Evolutionary conservation across 1,140 invertebrate genomes (phyloP), one percentile per base, ranked within the genome.

Genomic region (Metopolophium dirhodum): DNA sequence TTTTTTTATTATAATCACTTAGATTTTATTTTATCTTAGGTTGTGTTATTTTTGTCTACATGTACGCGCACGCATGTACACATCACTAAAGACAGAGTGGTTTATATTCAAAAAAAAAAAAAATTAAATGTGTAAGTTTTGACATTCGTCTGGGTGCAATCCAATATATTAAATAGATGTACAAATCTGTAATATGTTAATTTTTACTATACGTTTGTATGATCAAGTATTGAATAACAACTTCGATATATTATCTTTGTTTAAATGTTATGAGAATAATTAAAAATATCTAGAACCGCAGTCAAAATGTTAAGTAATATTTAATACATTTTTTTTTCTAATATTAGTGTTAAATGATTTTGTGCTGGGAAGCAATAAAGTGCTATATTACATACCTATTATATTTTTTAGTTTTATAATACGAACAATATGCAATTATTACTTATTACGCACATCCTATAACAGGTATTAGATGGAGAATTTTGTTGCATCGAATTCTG

Each of bases 81-180:
- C 23, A 61, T 77, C 61, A 77, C 30, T 77, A 77, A 77, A 77
- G 61, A 77, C 14, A 7, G 30, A 68, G n/a, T 77, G 61, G n/a
- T 77, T 77, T 77, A 77, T 77, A 77, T 77, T 77, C 18, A 77
- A 77, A 61, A 68, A 30, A 61, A 37, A 37, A 37, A n/a, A 77
- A 35, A 9, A 9, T 30, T n/a, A 77, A 77, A 88, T 54, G 35
- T 41, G 14, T 35, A 88, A 35, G 47, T 88, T 88, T 88, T 88
- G 87, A 88, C 87, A 23, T 88, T 35, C 8, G 4, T 1, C 22
- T 88, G 87, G 87, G 20, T 22, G 30, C 7, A 35, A 35, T 49
- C 87, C 87, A 88, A 88, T n/a, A 11, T n/a, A 77, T 77, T 77
- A 68, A n/a, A 35, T 23, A 88, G 49, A 88, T 8, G 49, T 51